Percentiles rank a stretch among this genome's conserved stretches.
phyloP scores from a whole-genome alignment of 2,113 vertebrate species.

The Embiotoca jacksoni region DNA sequence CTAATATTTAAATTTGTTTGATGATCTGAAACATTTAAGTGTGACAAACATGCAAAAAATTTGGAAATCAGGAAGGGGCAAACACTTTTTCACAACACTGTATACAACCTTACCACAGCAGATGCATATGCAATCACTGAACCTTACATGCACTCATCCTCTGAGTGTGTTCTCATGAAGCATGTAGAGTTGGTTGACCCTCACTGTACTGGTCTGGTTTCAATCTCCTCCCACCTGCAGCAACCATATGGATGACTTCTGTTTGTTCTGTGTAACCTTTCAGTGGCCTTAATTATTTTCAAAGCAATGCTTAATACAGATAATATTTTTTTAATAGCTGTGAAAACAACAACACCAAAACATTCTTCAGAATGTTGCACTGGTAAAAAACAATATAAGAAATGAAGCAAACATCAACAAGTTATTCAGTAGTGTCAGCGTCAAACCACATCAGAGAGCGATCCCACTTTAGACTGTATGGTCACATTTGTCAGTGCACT shows the following conservation, averaged over 20 bases:
- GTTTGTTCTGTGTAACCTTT: not conserved
- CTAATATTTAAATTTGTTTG: too few relatives aligned
- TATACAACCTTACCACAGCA: not conserved
- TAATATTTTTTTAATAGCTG: constrained; percentile 26
- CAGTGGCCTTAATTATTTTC: not conserved
- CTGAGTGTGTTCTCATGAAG: constrained; percentile 13
- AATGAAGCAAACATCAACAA: not conserved
- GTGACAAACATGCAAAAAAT: too few relatives aligned
- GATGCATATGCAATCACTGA: not conserved
- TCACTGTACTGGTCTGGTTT: constrained; percentile 1
- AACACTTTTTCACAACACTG: too few relatives aligned
- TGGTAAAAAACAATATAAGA: not conserved
- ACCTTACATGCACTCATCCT: constrained; percentile 1
- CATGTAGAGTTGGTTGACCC: not conserved
- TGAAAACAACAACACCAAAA: not conserved
- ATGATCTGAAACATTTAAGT: too few relatives aligned
- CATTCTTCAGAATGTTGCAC: not conserved
- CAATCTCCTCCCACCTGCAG: constrained; percentile 1
- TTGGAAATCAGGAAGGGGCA: too few relatives aligned
- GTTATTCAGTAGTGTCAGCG: not conserved
- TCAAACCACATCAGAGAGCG: not conserved
- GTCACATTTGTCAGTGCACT: not conserved
- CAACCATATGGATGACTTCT: not conserved
- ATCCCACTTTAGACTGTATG: not conserved
- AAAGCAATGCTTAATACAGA: not conserved